Base-by-base conservation (phyloP, 2,113 vertebrate species). In the Grammomys surdaster region DNA sequence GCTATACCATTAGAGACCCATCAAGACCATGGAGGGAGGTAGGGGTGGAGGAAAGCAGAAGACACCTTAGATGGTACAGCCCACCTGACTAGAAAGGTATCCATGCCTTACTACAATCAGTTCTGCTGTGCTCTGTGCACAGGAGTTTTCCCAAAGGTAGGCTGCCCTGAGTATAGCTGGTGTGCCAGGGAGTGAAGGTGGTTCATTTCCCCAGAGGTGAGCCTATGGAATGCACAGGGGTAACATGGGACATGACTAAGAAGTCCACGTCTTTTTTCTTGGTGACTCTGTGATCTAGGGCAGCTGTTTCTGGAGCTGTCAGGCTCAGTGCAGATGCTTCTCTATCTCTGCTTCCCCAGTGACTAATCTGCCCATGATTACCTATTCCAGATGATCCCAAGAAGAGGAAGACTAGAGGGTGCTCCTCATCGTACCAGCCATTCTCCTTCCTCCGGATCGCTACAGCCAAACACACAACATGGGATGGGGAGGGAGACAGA, bases 401-500 rank as follows among this genome's bases (percentile, higher is more conserved):
- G 98, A 99, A 99, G 91, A 99, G 99, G 98, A 99, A 99, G 86
- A 99, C 99, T 46, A 99, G 98, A 0, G 99, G 99, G 97, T 99
- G 99, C 96, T 99, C 99, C 98, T 99, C 99, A 3, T 99, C 99
- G 0, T 99, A 99, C 99, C 99, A 99, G 92, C 99, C 99, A n/a
- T 99, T 99, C 98, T 99, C 99, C 98, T 99, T 99, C 97, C 99
- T 99, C 97, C 99, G 99, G 98, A 99, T 99, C 2, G 99, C 99
- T 99, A 97, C 0, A 24, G 96, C 93, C 88, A 94, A 96, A 98
- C 96, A 98, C 94, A 98, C 85, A 98, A 97, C 96, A 97, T 4
- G 96, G 96, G 94, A 96, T 60, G 13, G 90, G 94, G 95, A 98
- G 88, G 95, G 98, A 96, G 98, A 98, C 98, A 98, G 98, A 99